phyloP scores from a whole-genome alignment of 2,113 vertebrate genomes.

The Brachyhypopomus gauderio region DNA sequence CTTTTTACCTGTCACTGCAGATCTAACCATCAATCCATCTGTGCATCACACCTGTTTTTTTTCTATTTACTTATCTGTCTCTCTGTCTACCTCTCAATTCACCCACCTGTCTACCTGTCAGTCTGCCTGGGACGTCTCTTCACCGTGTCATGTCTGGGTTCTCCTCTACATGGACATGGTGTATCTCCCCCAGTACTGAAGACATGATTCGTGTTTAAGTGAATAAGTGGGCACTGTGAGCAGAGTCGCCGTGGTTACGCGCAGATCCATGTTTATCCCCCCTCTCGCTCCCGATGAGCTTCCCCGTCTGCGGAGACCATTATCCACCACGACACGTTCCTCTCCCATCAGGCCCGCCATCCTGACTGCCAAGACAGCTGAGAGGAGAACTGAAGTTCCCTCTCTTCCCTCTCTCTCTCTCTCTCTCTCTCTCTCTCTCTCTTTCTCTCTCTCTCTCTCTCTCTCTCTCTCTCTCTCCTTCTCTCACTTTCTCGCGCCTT shows the following conservation, averaged over 20 bases:
- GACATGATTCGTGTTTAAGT: slow-evolving; percentile 3
- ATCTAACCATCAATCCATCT: neutral
- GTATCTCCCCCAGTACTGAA: neutral
- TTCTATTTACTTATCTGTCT: neutral
- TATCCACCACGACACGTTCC: slow-evolving; percentile 47
- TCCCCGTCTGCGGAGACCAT: slow-evolving; percentile 43
- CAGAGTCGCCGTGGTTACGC: neutral
- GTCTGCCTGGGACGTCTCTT: no score
- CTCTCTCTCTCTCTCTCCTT: neutral
- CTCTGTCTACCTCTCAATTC: neutral
- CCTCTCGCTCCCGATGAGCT: slow-evolving; percentile 9
- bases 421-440: neutral
- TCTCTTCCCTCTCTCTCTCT: neutral
- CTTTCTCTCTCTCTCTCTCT: neutral
- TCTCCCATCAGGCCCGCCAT: slow-evolving; percentile 41
- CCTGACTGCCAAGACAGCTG: slow-evolving; percentile 27
- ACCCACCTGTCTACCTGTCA: no score
- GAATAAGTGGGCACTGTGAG: neutral
- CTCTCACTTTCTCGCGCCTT: neutral
- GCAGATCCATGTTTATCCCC: neutral
- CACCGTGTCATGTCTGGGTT: neutral
- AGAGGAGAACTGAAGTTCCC: slow-evolving; percentile 25
- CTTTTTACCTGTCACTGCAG: neutral
- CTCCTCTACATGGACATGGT: neutral
- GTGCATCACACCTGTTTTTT: neutral